Evolutionary conservation across 2,888 invertebrate species (phyloP), one percentile per base, ranked within the genome.

Genomic region (Sinopyrophorus schimmeli): DNA sequence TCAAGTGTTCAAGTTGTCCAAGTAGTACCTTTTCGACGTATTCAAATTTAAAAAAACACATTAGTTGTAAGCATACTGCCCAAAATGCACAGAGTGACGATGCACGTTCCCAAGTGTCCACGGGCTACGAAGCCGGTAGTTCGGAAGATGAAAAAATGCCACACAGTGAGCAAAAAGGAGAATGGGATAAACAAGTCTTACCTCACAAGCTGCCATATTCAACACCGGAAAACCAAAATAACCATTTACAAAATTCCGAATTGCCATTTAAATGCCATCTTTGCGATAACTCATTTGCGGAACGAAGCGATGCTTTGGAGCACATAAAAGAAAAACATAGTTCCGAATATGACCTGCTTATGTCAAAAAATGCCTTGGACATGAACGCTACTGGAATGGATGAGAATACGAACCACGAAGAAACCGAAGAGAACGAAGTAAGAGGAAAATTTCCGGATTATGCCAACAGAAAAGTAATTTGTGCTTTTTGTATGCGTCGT

Each of bases 241-340:
- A 65, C 15, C 75, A 74, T n/a, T 54, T 68, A 3, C 64, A 70
- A 21, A 76, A 81, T 18, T 80, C 81, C 1, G 88, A 89, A 57
- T 72, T 89, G 40, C 89, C 90, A 3, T 94, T 89, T 76, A 93
- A 93, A 72, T 96, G 96, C 67, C 93, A 95, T 73, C 77, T 96
- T 1, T 96, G 96, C 70, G 94, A 94, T 63, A 86, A 84, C 5
- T 89, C 92, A 0, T 95, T 89, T 65, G 80, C 82, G 1, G 89
- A 88, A 27, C 78, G 94, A 2, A 80, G 83, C 49, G 87, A 87
- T 10, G 90, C 92, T 12, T 74, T 94, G 50, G 86, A 86, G 17
- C 95, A 95, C 66, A 86, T 93, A 59, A 85, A 86, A 55, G 77
- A 81, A 12, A 76, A 78, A 26, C 95, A 95, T 65, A 73, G 81